phyloP scores from a whole-genome alignment of 1,140 invertebrate species.

The Cotesia vestalis region DNA sequence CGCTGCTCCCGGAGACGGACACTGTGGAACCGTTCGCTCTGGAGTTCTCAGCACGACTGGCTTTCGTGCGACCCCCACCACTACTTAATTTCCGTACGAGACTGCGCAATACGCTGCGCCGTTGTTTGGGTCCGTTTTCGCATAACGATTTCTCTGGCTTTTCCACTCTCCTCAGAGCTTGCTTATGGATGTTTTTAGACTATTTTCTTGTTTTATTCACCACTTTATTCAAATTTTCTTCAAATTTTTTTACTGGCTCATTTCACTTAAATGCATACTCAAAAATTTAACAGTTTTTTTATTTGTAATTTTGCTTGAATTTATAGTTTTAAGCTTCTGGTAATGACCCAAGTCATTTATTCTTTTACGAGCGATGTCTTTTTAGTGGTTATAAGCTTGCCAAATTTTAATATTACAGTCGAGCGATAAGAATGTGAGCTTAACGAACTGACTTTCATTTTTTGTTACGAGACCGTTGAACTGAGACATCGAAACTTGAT shows the following conservation, averaged over 20 bases:
- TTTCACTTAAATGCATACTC: neutral
- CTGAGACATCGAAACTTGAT: too few species aligned
- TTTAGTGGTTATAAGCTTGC: too few species aligned
- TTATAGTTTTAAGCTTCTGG: neutral
- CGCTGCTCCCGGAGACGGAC: conserved; percentile 54
- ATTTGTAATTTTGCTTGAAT: neutral
- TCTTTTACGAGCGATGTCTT: too few species aligned
- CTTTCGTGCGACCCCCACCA: conserved; percentile 33
- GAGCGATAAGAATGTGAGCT: too few species aligned
- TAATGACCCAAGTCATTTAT: too few species aligned
- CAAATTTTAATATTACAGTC: too few species aligned
- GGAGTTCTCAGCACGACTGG: neutral
- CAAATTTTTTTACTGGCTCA: neutral
- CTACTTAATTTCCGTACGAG: conserved; percentile 48
- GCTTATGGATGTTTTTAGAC: neutral
- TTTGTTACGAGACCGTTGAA: too few species aligned
- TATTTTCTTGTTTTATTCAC: neutral
- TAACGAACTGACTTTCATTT: too few species aligned
- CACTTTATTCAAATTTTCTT: neutral
- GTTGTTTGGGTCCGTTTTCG: conserved; percentile 29
- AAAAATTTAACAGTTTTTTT: neutral
- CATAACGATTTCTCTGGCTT: conserved; percentile 31
- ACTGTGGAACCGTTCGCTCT: conserved; percentile 47
- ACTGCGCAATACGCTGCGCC: conserved; percentile 42
- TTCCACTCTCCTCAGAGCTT: conserved; percentile 37